These are phyloP conservation scores for Tetragonula clypearis DNA, from an alignment of 1,140 invertebrate genomes.

Conservation along the genomic window DNA sequence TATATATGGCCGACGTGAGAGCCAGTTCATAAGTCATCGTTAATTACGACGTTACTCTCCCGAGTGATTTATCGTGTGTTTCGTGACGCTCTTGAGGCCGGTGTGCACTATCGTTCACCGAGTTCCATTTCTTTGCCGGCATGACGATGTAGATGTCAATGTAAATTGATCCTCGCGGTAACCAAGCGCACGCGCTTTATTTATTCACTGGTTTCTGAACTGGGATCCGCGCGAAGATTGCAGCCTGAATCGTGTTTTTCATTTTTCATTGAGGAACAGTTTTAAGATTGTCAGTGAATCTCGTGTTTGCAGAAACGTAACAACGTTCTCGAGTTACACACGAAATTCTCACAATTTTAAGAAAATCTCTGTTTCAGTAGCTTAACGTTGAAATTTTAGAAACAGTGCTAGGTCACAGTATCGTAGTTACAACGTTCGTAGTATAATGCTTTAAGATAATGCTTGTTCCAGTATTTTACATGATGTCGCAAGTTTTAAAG, in stretches of 20 bases:
- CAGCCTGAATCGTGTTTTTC: not conserved
- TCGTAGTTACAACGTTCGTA: too few species aligned
- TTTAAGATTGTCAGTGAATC: not conserved
- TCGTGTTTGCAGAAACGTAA: not conserved
- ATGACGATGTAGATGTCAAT: conserved; percentile 11
- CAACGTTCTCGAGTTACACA: too few species aligned
- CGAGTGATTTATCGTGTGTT: conserved; percentile 56
- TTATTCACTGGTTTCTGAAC: not conserved
- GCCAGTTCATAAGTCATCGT: conserved; percentile 63
- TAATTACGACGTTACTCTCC: conserved; percentile 62
- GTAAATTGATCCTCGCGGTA: not conserved
- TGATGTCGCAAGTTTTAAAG: too few species aligned
- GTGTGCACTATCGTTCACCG: not conserved
- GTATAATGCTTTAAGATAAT: too few species aligned
- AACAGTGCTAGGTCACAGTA: too few species aligned
- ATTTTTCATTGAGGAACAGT: not conserved
- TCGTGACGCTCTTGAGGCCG: not conserved
- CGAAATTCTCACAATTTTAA: too few species aligned
- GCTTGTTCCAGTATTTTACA: too few species aligned
- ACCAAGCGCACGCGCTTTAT: not conserved
- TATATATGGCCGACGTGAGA: conserved; percentile 28
- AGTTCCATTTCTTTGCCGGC: conserved; percentile 11
- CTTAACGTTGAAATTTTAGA: too few species aligned
- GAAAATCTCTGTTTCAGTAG: too few species aligned
- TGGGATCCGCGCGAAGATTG: not conserved